These are phyloP conservation scores for Eospalax fontanierii DNA, from an alignment of 2,797 vertebrate genomes.

Conservation along the genomic window DNA sequence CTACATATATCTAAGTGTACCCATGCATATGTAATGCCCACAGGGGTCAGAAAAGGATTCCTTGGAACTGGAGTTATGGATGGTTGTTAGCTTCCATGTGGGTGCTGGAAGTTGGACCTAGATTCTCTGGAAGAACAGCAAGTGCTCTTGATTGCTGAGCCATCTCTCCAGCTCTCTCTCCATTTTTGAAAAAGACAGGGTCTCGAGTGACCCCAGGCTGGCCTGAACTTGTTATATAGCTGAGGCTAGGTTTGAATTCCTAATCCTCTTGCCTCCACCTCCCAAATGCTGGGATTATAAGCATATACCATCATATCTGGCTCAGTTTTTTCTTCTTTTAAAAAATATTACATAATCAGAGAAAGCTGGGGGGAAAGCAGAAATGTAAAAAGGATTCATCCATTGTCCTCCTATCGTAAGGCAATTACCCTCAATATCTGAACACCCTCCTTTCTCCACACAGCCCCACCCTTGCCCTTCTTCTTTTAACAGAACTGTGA, in stretches of 20 bases:
- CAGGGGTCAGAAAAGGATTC: too few species aligned
- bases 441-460: neutral
- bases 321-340: neutral
- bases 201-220: neutral
- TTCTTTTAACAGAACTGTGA: neutral
- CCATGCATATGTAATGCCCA: too few species aligned
- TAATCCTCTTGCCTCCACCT: neutral
- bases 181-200: neutral
- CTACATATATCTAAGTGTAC: too few species aligned
- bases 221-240: neutral
- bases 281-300: neutral
- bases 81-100: too few species aligned
- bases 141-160: too few species aligned
- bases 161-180: too few species aligned
- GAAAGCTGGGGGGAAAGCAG: neutral
- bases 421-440: neutral
- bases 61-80: too few species aligned
- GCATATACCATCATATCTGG: neutral
- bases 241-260: neutral
- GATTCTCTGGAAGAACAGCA: too few species aligned
- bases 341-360: constrained; percentile 25
- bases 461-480: neutral
- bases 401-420: neutral
- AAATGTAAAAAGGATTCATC: neutral
- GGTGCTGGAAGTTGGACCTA: too few species aligned